phyloP scores from a whole-genome alignment of 2,113 vertebrate species.

The Dasyprocta punctata region DNA sequence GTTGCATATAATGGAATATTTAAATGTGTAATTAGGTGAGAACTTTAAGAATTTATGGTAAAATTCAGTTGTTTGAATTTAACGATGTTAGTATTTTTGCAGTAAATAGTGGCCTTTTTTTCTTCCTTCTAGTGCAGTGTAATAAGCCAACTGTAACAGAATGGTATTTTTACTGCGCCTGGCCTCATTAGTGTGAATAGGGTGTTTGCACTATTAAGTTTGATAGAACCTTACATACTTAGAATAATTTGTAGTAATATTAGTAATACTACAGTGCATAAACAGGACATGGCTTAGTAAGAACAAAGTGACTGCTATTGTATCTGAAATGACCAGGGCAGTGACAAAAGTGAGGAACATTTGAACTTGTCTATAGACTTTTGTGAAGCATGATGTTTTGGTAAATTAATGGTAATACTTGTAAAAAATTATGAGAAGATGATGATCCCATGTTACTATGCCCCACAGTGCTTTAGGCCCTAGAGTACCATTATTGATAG shows the following conservation, averaged over 20 bases:
- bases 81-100: constrained; percentile 62
- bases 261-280: constrained; percentile 70
- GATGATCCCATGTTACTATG: not conserved
- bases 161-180: constrained; percentile 80
- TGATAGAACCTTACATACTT: constrained; percentile 81
- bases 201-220: constrained; percentile 80
- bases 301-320: constrained; percentile 68
- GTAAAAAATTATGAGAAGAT: constrained; percentile 51
- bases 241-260: constrained; percentile 83
- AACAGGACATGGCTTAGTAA: constrained; percentile 70
- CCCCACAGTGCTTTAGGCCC: not conserved
- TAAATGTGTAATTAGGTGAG: constrained; percentile 48
- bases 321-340: constrained; percentile 72
- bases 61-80: constrained; percentile 65
- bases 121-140: constrained; percentile 11
- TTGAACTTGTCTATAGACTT: constrained; percentile 56
- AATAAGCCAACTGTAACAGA: constrained; percentile 62
- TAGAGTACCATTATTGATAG: not conserved
- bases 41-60: constrained; percentile 37
- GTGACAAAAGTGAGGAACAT: constrained; percentile 66
- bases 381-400: constrained; percentile 66
- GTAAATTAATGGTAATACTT: constrained; percentile 76
- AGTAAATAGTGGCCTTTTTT: constrained; percentile 36
- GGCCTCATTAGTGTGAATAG: constrained; percentile 75
- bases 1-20: constrained; percentile 11